phyloP scores from a whole-genome alignment of 2,113 vertebrate species.

The Otolemur garnettii region DNA sequence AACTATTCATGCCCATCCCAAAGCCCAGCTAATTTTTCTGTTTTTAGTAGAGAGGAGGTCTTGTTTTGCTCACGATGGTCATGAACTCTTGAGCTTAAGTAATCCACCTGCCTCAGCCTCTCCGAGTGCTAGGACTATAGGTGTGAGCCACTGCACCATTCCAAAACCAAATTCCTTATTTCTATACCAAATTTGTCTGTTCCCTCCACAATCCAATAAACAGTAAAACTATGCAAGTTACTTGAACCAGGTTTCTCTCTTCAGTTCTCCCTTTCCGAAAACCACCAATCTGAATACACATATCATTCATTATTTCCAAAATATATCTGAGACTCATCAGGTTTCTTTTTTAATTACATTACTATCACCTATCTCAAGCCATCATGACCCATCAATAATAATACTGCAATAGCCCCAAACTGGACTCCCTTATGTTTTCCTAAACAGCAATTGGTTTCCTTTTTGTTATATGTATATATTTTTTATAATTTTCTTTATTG shows the following conservation, averaged over 20 bases:
- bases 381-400: not conserved
- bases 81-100: too few relatives aligned
- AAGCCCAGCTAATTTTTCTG: too few relatives aligned
- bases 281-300: not conserved
- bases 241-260: slow-evolving; percentile 12
- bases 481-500: too few relatives aligned
- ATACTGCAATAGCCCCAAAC: not conserved
- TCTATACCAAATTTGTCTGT: not conserved
- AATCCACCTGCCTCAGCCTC: too few relatives aligned
- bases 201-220: not conserved
- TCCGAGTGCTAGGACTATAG: too few relatives aligned
- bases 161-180: not conserved
- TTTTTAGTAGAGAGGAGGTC: too few relatives aligned
- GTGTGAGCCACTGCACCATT: too few relatives aligned
- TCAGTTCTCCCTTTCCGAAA: not conserved
- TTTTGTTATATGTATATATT: not conserved
- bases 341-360: not conserved
- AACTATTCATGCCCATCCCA: too few relatives aligned
- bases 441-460: not conserved
- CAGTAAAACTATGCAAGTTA: not conserved
- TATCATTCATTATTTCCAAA: slow-evolving; percentile 3
- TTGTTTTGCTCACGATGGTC: too few relatives aligned
- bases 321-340: not conserved
- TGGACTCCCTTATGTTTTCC: not conserved
- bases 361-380: not conserved